Evolutionary conservation across 1,140 invertebrate species (phyloP).

Genomic region (Drosophila fuyamai): DNA sequence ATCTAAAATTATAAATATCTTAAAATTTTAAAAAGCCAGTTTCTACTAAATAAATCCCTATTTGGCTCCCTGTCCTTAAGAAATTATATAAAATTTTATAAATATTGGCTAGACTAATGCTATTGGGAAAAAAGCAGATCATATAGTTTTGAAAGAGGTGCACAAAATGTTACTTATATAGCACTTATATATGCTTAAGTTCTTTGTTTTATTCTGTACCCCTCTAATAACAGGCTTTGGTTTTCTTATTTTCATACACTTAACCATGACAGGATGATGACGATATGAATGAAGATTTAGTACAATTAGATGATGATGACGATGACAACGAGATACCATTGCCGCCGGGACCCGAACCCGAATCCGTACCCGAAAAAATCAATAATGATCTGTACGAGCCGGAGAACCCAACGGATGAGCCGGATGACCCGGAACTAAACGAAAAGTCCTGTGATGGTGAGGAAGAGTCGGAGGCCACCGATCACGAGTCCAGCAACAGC

Average conservation of each 20-base stretch:
- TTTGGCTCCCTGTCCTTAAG: not conserved
- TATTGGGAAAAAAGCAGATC: not conserved
- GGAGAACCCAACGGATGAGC: slow-evolving; percentile 77
- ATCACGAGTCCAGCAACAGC: slow-evolving; percentile 1
- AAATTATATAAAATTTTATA: not conserved
- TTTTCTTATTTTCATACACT: slow-evolving; percentile 27
- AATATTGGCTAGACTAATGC: not conserved
- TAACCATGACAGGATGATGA: slow-evolving; percentile 75
- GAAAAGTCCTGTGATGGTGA: slow-evolving; percentile 23
- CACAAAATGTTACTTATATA: not conserved
- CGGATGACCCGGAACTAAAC: slow-evolving; percentile 19
- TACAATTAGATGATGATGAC: slow-evolving; percentile 84
- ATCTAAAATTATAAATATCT: not conserved
- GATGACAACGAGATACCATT: slow-evolving; percentile 70
- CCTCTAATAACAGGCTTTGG: too few species aligned
- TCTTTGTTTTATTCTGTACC: slow-evolving; percentile 23
- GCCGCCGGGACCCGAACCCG: slow-evolving; percentile 58
- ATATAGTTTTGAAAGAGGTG: not conserved
- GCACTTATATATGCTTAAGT: slow-evolving; percentile 22
- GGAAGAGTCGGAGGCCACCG: slow-evolving; percentile 3
- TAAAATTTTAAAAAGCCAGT: not conserved
- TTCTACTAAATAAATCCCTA: not conserved
- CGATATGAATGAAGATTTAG: slow-evolving; percentile 84
- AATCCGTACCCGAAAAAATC: slow-evolving; percentile 8
- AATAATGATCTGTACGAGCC: slow-evolving; percentile 71